These are phyloP conservation scores for Coendou prehensilis DNA, from an alignment of 2,797 vertebrate species.

Conservation along the genomic window DNA sequence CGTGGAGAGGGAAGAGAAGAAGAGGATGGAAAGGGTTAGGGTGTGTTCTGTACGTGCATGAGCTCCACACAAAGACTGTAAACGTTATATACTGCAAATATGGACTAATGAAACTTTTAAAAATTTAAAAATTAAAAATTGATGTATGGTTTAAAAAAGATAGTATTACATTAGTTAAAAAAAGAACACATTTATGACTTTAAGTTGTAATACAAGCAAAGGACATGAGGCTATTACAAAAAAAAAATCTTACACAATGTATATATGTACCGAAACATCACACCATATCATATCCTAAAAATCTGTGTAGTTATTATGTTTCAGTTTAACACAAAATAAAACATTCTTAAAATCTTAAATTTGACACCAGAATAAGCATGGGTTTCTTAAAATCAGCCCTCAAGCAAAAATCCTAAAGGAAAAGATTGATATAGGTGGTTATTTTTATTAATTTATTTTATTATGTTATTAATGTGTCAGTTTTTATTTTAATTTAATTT, in stretches of 20 bases:
- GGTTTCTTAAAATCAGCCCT: conserved; percentile 15
- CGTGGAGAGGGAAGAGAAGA: background rate
- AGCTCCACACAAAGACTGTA: background rate
- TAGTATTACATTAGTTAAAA: background rate
- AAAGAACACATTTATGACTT: background rate
- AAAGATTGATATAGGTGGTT: background rate
- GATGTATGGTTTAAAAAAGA: background rate
- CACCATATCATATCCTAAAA: background rate
- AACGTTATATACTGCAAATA: background rate
- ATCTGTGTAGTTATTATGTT: background rate
- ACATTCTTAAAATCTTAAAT: background rate
- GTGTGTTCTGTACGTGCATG: background rate
- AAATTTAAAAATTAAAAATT: background rate
- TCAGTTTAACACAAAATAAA: background rate
- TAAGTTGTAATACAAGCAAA: conserved; percentile 29
- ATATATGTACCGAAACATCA: background rate
- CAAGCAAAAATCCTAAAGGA: background rate
- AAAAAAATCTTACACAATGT: background rate
- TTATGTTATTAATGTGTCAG: background rate
- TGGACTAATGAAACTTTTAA: background rate
- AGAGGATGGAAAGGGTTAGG: background rate
- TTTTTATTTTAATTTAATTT: conserved; percentile 4
- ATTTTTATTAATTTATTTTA: background rate
- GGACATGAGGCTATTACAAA: background rate
- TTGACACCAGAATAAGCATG: background rate